phyloP scores from a whole-genome alignment of 2,888 invertebrate genomes.

The Lymantria dispar region DNA sequence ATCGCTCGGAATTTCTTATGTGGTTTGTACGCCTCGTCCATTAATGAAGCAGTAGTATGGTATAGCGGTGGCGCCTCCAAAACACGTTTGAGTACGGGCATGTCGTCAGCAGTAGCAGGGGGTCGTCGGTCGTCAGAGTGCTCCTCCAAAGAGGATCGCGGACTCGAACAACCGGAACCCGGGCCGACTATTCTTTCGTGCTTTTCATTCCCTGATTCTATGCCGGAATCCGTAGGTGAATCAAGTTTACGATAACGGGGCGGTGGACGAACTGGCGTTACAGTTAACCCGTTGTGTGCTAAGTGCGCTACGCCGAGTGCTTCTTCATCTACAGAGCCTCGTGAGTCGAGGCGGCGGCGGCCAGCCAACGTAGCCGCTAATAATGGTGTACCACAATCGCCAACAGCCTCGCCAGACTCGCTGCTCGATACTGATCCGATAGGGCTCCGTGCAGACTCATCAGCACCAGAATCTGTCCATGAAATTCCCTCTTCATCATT shows the following conservation, averaged over 20 bases:
- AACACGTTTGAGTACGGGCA: constrained; percentile 96
- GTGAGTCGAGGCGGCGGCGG: constrained; percentile 89
- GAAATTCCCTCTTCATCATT: constrained; percentile 88
- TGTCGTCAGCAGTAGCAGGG: constrained; percentile 88
- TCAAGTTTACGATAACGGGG: constrained; percentile 92
- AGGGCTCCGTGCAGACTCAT: constrained; percentile 92
- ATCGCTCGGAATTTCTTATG: constrained; percentile 97
- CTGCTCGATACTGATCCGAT: constrained; percentile 94
- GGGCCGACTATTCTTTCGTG: constrained; percentile 87
- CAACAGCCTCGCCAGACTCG: constrained; percentile 90
- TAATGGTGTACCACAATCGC: constrained; percentile 88
- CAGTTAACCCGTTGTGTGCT: constrained; percentile 88
- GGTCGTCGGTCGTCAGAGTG: constrained; percentile 84
- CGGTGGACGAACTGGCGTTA: constrained; percentile 85
- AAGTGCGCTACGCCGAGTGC: constrained; percentile 86
- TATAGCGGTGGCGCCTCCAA: constrained; percentile 95
- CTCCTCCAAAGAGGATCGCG: constrained; percentile 91
- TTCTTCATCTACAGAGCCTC: constrained; percentile 89
- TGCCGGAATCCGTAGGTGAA: constrained; percentile 96
- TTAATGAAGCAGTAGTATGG: constrained; percentile 91
- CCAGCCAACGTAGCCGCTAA: constrained; percentile 89
- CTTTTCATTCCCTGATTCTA: constrained; percentile 95
- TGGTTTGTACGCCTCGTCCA: constrained; percentile 97
- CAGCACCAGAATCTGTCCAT: constrained; percentile 88
- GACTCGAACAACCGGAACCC: constrained; percentile 92